Conservation (phyloP, 2,797 vertebrate species). For the Mionectes olivaceus region DNA sequence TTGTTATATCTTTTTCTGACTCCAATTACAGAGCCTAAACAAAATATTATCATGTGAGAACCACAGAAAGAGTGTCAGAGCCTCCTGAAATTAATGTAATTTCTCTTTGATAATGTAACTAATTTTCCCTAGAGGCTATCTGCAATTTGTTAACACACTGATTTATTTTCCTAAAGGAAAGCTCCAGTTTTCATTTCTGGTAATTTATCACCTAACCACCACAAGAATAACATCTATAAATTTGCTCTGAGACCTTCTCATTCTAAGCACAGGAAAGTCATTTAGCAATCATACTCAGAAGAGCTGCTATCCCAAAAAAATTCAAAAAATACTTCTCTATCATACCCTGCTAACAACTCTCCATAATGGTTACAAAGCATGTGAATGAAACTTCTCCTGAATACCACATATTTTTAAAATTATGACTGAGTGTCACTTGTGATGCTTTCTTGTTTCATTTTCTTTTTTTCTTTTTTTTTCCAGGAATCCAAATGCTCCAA, state of each 20-base stretch:
- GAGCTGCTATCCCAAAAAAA: not conserved
- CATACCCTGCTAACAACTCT: not conserved
- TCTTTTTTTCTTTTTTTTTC: fast-evolving
- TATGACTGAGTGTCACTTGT: not conserved
- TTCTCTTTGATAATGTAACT: conserved; percentile 5
- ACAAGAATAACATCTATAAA: conserved; percentile 33
- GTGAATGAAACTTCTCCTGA: not conserved
- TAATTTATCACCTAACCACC: conserved; percentile 33
- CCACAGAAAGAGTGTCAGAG: not conserved
- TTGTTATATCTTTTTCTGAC: not conserved
- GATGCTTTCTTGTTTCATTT: fast-evolving
- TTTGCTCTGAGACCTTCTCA: conserved; percentile 17
- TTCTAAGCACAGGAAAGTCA: not conserved
- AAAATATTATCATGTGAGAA: not conserved
- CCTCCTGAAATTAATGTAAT: not conserved
- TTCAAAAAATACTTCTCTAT: not conserved
- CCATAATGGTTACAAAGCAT: not conserved
- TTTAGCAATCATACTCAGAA: not conserved
- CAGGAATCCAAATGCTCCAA: not conserved
- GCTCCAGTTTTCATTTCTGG: not conserved
- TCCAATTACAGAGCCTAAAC: not conserved
- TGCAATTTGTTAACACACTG: conserved; percentile 17
- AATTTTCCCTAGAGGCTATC: conserved; percentile 28
- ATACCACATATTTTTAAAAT: not conserved
- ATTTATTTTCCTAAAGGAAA: conserved; percentile 38